A percentile compares a stretch with the other conserved stretches of the same genome.
Evolutionary conservation across 2,888 invertebrate species (phyloP).

Genomic region (Druceiella hillmani): DNA sequence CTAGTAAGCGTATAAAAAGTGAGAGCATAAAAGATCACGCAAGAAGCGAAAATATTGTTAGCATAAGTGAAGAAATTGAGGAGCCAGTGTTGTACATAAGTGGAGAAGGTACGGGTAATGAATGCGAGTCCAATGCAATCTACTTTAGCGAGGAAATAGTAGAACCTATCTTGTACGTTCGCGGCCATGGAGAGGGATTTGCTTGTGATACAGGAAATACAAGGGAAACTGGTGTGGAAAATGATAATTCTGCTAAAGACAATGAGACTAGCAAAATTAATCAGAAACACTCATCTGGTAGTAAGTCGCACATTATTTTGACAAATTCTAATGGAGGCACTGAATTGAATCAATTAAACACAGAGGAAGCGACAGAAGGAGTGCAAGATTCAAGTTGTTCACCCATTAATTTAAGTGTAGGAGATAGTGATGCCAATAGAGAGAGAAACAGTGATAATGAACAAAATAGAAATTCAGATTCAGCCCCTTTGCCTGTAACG

Average conservation of each 20-base stretch:
- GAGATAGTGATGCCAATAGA: neutral
- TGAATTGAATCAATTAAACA: no score
- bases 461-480: constrained; percentile 3
- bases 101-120: constrained; percentile 64
- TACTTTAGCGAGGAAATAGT: constrained; percentile 63
- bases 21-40: no score
- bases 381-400: no score
- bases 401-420: no score
- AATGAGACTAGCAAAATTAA: constrained; percentile 14
- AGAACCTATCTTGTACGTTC: constrained; percentile 65
- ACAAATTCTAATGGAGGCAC: neutral
- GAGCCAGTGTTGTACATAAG: constrained; percentile 66
- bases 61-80: constrained; percentile 65
- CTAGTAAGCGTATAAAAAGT: no score
- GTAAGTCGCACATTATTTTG: no score
- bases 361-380: no score
- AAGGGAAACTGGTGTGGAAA: constrained; percentile 30
- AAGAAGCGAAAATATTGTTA: no score
- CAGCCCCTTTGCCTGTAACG: constrained; percentile 21
- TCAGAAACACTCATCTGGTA: no score
- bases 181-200: constrained; percentile 65
- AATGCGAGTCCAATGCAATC: constrained; percentile 51
- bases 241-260: constrained; percentile 30
- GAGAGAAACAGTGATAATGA: neutral
- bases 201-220: constrained; percentile 73